phyloP scores from a whole-genome alignment of 1,140 invertebrate genomes.

The Popillia japonica region DNA sequence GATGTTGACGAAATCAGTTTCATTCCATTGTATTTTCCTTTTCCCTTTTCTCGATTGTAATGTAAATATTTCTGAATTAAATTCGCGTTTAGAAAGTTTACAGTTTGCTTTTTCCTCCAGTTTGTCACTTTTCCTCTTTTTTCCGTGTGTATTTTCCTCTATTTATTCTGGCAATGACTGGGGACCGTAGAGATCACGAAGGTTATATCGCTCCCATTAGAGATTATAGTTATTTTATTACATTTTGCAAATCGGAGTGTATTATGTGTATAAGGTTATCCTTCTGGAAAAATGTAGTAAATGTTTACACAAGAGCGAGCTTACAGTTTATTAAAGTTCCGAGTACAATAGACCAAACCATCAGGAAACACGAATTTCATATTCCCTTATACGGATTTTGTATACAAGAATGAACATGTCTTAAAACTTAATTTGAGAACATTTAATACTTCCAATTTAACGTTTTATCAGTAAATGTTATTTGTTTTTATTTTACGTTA shows the following conservation, averaged over 20 bases:
- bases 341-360: neutral
- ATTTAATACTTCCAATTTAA: no score
- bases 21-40: conserved; percentile 28
- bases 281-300: neutral
- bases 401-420: no score
- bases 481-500: no score
- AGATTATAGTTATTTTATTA: conserved; percentile 29
- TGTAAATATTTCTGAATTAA: conserved; percentile 35
- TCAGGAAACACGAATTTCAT: no score
- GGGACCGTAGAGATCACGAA: neutral
- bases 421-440: no score
- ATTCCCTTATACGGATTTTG: no score
- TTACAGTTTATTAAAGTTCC: neutral
- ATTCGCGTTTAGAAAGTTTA: conserved; percentile 33
- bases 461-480: no score
- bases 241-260: neutral
- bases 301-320: neutral
- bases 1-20: conserved; percentile 32
- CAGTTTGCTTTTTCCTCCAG: conserved; percentile 20
- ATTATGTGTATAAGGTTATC: neutral
- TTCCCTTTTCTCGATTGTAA: conserved; percentile 14
- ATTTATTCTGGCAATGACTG: conserved; percentile 20
- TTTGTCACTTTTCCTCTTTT: conserved; percentile 26
- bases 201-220: neutral
- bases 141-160: conserved; percentile 3